A percentile compares a stretch with the other conserved stretches of the same genome.
These are phyloP conservation scores for Lynx canadensis DNA, from an alignment of 2,113 vertebrate genomes.

Conservation along the genomic window DNA sequence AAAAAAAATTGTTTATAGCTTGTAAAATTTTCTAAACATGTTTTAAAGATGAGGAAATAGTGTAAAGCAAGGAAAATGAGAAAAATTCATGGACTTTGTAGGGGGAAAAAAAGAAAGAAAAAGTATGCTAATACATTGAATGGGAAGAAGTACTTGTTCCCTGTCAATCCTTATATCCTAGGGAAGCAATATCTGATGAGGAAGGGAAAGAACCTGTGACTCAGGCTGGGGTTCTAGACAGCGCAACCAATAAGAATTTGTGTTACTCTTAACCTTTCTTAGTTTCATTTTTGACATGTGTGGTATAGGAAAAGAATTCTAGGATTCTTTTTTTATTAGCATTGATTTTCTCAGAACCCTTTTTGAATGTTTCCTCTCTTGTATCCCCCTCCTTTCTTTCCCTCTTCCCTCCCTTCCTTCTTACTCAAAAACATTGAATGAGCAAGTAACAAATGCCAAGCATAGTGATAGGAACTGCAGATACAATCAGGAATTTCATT, in stretches of 20 bases:
- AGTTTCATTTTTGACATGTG: not conserved
- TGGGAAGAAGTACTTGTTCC: not conserved
- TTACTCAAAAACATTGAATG: not conserved
- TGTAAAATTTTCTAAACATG: slow-evolving; percentile 56
- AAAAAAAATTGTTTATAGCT: not conserved
- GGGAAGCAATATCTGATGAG: not conserved
- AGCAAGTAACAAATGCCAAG: not conserved
- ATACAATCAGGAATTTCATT: not conserved
- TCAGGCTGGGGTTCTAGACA: not conserved
- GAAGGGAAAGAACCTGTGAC: not conserved
- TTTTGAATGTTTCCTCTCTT: not conserved
- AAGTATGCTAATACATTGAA: not conserved
- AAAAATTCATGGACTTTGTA: not conserved
- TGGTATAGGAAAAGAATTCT: not conserved
- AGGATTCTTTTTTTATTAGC: not conserved
- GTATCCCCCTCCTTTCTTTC: not conserved
- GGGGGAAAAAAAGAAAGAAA: not conserved
- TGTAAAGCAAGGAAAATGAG: slow-evolving; percentile 64
- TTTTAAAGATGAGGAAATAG: slow-evolving; percentile 68
- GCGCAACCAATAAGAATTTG: not conserved
- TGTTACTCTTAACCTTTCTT: not conserved
- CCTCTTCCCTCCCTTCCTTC: not conserved
- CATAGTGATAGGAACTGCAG: not conserved
- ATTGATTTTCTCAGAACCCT: not conserved
- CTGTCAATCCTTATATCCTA: not conserved